These are phyloP conservation scores for Hoplostethus atlanticus DNA, from an alignment of 2,797 vertebrate species.

Conservation along the genomic window DNA sequence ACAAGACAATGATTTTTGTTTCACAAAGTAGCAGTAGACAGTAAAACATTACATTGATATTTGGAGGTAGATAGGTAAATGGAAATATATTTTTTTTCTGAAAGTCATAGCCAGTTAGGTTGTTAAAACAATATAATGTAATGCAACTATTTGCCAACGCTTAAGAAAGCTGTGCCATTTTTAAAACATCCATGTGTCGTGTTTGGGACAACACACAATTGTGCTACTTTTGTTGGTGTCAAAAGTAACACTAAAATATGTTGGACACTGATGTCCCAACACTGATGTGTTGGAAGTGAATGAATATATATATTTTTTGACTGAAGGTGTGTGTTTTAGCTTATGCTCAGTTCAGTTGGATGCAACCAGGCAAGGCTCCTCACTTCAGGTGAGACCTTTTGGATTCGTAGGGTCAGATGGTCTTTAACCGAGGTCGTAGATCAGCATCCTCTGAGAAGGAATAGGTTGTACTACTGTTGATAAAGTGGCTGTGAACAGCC, in stretches of 20 bases:
- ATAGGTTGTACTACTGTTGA: conserved; percentile 8
- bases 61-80: background rate
- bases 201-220: too few species aligned
- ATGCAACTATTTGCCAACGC: too few species aligned
- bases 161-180: too few species aligned
- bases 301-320: background rate
- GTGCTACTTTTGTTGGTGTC: too few species aligned
- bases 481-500: conserved; percentile 1
- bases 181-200: too few species aligned
- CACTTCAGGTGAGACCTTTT: conserved; percentile 1
- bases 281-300: too few species aligned
- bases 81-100: background rate
- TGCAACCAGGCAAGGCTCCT: conserved; percentile 12
- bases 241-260: background rate
- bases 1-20: background rate
- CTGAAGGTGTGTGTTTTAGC: background rate
- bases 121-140: background rate
- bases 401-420: conserved; percentile 19
- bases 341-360: conserved; percentile 1
- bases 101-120: background rate
- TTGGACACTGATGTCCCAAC: background rate
- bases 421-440: conserved; percentile 21
- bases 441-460: conserved; percentile 7
- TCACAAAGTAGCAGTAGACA: background rate
- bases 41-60: background rate